Percentiles rank a stretch among this genome's conserved stretches.
Conservation (phyloP, 2,888 invertebrate genomes). For the Arenicola marina region DNA sequence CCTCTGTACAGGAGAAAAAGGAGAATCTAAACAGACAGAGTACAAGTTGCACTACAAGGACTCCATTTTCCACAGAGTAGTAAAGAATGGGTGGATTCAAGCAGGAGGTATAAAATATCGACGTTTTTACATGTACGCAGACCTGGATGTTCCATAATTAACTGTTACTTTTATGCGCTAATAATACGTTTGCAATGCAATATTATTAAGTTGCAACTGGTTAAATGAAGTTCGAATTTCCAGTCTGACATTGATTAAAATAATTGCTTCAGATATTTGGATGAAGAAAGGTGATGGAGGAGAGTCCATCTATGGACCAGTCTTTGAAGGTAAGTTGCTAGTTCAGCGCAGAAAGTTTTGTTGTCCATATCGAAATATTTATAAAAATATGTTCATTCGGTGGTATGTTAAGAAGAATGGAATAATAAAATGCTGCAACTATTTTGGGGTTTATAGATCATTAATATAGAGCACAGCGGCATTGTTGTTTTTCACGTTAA, state of each 20-base stretch:
- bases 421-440: no score
- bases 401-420: no score
- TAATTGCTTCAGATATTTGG: constrained; percentile 51
- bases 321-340: constrained; percentile 55
- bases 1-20: constrained; percentile 59
- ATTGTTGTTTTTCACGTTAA: no score
- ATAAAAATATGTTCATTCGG: no score
- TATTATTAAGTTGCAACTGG: constrained; percentile 6
- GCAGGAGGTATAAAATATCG: constrained; percentile 68
- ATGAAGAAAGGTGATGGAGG: constrained; percentile 60
- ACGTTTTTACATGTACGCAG: no score
- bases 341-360: not conserved
- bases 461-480: no score
- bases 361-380: no score
- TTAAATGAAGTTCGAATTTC: no score
- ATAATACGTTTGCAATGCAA: no score
- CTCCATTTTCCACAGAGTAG: constrained; percentile 70
- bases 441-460: no score
- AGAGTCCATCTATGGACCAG: constrained; percentile 57
- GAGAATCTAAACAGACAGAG: constrained; percentile 44
- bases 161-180: no score
- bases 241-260: constrained; percentile 10
- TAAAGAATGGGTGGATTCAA: constrained; percentile 74
- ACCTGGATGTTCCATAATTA: no score
- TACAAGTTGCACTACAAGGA: constrained; percentile 62